Percentiles rank a stretch among this genome's conserved stretches.
Conservation (phyloP, 2,113 vertebrate species). For the Pleuronectes platessa region DNA sequence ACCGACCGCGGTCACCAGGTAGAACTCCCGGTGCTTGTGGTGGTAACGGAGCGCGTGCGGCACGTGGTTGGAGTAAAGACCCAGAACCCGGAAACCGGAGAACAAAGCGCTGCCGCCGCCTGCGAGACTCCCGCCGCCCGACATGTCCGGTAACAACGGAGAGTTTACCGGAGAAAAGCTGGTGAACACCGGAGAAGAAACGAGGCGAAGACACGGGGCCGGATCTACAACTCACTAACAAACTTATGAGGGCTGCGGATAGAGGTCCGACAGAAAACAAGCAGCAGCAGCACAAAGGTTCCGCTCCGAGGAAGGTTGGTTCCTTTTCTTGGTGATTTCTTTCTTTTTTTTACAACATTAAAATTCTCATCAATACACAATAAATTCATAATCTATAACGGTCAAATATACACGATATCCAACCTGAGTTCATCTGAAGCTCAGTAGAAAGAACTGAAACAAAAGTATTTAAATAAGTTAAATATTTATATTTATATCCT, state of each 20-base stretch:
- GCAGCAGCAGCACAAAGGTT: not conserved
- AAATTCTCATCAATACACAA: no score
- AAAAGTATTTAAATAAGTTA: no score
- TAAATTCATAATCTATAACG: no score
- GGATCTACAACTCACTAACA: not conserved
- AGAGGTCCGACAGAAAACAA: constrained; percentile 39
- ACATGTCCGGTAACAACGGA: constrained; percentile 23
- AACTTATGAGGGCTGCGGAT: not conserved
- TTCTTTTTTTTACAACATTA: no score
- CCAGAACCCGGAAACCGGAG: constrained; percentile 88
- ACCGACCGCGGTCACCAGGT: constrained; percentile 87
- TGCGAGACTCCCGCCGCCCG: constrained; percentile 20
- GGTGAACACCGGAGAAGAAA: not conserved
- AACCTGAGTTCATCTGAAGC: no score
- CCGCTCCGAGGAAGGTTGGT: constrained; percentile 18
- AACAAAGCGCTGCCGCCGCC: constrained; percentile 79
- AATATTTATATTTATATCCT: no score
- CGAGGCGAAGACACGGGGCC: not conserved
- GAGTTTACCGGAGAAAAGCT: not conserved
- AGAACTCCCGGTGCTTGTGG: constrained; percentile 91
- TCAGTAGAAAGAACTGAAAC: no score
- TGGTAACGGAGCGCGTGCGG: constrained; percentile 91
- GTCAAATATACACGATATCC: no score
- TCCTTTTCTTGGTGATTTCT: not conserved
- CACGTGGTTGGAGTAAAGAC: constrained; percentile 88